Percentiles rank a stretch among this genome's conserved stretches.
These are phyloP conservation scores for Lutjanus erythropterus DNA, from an alignment of 2,113 vertebrate species.

Conservation along the genomic window DNA sequence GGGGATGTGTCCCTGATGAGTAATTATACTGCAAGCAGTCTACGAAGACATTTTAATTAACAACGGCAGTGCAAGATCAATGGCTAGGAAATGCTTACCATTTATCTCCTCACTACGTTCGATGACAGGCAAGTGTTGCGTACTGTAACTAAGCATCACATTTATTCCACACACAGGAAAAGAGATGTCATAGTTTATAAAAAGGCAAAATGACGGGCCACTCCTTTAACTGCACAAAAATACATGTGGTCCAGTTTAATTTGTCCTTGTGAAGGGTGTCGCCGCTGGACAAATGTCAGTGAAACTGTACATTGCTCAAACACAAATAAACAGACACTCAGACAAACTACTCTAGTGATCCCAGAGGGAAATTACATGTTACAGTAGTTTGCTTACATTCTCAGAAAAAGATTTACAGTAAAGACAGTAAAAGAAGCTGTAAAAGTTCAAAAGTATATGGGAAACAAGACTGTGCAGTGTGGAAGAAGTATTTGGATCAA, in stretches of 20 bases:
- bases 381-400: conserved; percentile 6
- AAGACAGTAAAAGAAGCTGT: neutral
- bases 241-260: conserved; percentile 40
- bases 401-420: neutral
- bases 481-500: neutral
- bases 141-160: conserved; percentile 40
- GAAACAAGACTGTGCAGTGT: neutral
- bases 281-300: neutral
- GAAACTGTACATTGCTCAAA: conserved; percentile 17
- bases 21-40: conserved; percentile 70
- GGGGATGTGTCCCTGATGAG: conserved; percentile 63
- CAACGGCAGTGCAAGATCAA: conserved; percentile 57
- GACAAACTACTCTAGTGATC: neutral
- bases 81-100: conserved; percentile 53
- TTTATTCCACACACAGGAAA: conserved; percentile 33
- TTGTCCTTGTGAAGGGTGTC: conserved; percentile 20
- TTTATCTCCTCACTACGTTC: conserved; percentile 52
- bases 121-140: conserved; percentile 54
- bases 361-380: conserved; percentile 17
- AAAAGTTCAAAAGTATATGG: neutral
- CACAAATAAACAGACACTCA: conserved; percentile 23
- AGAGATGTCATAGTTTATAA: conserved; percentile 36
- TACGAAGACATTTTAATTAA: conserved; percentile 75
- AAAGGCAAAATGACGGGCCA: conserved; percentile 5
- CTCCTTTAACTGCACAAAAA: conserved; percentile 18